phyloP scores from a whole-genome alignment of 2,113 vertebrate genomes.

The Hiodon alosoides region DNA sequence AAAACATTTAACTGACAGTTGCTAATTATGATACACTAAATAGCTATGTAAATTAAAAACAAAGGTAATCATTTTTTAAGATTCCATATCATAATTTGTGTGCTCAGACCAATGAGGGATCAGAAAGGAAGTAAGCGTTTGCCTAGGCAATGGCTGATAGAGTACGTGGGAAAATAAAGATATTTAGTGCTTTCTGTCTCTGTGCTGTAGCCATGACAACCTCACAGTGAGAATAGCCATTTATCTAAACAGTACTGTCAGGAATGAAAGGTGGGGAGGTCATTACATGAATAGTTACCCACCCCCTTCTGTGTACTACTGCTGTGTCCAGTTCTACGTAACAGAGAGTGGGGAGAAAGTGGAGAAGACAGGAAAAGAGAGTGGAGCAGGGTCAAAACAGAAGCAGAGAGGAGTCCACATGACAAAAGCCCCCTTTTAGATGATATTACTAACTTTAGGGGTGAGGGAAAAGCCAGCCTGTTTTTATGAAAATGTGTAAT shows the following conservation, averaged over 20 bases:
- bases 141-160: slow-evolving; percentile 26
- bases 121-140: not conserved
- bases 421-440: not conserved
- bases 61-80: too few species aligned
- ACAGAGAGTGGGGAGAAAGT: not conserved
- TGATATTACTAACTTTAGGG: too few species aligned
- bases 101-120: not conserved
- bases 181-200: slow-evolving; percentile 60
- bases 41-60: too few species aligned
- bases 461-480: too few species aligned
- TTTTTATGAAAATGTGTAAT: too few species aligned
- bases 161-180: slow-evolving; percentile 60
- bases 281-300: slow-evolving; percentile 39
- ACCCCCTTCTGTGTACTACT: slow-evolving; percentile 13
- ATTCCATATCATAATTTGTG: too few species aligned
- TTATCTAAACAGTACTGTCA: slow-evolving; percentile 55
- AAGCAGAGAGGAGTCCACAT: not conserved
- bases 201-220: slow-evolving; percentile 62
- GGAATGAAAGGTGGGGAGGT: slow-evolving; percentile 23
- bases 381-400: not conserved
- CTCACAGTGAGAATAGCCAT: slow-evolving; percentile 56
- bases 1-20: too few species aligned
- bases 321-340: slow-evolving; percentile 3
- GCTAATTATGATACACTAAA: too few species aligned
- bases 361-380: not conserved